A percentile compares a stretch with the other conserved stretches of the same genome.
Evolutionary conservation across 2,113 vertebrate genomes (phyloP).

Genomic region (Pterocles burchelli): DNA sequence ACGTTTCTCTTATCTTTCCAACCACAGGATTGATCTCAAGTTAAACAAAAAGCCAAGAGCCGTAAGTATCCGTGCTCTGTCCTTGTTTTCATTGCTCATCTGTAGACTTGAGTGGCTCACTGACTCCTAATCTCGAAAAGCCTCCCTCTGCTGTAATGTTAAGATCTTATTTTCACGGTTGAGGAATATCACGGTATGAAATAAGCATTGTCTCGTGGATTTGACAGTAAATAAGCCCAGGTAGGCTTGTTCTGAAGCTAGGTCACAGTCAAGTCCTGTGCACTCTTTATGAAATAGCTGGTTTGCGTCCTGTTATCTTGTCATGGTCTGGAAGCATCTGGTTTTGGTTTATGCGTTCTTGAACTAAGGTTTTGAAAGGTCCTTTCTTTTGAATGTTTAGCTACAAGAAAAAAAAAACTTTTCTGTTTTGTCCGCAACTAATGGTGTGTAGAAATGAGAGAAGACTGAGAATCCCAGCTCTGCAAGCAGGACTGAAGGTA

Average conservation of each 20-base stretch:
- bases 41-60: conserved; percentile 99
- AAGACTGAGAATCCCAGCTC: not conserved
- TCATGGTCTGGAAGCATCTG: not conserved
- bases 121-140: not conserved
- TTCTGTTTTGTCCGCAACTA: not conserved
- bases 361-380: not conserved
- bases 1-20: conserved; percentile 71
- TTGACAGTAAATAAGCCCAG: not conserved
- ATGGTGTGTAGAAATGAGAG: not conserved
- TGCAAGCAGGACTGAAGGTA: not conserved
- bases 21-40: conserved; percentile 97
- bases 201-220: not conserved
- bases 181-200: not conserved
- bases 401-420: not conserved
- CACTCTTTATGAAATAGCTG: not conserved
- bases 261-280: not conserved
- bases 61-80: conserved; percentile 84
- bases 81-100: conserved; percentile 26
- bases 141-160: not conserved
- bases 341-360: not conserved
- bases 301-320: not conserved
- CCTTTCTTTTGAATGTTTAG: not conserved
- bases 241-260: not conserved
- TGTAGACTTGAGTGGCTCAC: not conserved
- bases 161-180: not conserved